Conservation (phyloP, 2,797 vertebrate genomes). For the Chloroceryle inda region DNA sequence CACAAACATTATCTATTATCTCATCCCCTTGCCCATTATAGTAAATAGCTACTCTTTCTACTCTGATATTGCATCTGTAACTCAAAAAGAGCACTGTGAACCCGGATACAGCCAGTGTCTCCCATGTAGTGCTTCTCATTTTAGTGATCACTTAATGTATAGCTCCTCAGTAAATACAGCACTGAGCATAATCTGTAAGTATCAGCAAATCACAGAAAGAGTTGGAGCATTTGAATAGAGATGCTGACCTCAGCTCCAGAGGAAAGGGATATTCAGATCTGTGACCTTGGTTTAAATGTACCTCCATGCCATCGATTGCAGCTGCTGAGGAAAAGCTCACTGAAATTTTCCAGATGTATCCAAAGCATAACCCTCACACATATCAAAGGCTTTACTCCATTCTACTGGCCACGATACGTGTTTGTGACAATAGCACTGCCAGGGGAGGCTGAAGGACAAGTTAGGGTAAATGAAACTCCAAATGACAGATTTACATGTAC, state of each 20-base stretch:
- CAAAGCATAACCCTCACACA: not conserved
- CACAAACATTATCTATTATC: not conserved
- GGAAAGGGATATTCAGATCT: not conserved
- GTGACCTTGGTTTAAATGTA: not conserved
- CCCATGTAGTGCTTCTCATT: not conserved
- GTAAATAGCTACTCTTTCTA: not conserved
- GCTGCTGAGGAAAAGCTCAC: not conserved
- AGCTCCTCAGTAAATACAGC: fast-evolving
- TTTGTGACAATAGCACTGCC: not conserved
- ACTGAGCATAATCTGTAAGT: not conserved
- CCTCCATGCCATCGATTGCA: fast-evolving
- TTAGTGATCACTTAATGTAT: not conserved
- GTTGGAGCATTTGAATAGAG: not conserved
- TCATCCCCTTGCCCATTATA: not conserved
- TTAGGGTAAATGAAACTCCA: not conserved
- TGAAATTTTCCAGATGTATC: not conserved
- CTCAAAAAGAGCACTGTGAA: not conserved
- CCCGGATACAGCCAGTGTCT: not conserved
- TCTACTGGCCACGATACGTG: not conserved
- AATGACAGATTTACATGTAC: not conserved
- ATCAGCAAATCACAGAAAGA: not conserved
- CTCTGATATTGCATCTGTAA: not conserved
- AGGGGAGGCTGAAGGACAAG: not conserved
- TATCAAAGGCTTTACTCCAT: not conserved
- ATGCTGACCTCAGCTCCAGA: not conserved